A percentile compares a stretch with the other conserved stretches of the same genome.
Evolutionary conservation across 2,888 invertebrate species (phyloP).

Genomic region (Nomada lathburiana): DNA sequence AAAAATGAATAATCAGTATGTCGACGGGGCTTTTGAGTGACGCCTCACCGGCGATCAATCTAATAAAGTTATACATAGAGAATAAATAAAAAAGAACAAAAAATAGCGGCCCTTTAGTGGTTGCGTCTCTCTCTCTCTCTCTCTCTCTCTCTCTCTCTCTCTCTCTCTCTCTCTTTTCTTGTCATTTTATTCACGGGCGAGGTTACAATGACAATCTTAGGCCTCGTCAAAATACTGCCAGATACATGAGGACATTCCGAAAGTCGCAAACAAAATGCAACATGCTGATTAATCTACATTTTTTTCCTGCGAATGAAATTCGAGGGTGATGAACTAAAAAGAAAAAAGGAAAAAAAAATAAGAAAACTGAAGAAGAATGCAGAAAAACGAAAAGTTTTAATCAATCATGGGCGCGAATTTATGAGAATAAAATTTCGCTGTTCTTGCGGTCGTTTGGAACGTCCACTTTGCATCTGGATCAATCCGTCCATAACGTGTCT

Average conservation of each 20-base stretch:
- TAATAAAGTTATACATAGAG: conserved; percentile 3
- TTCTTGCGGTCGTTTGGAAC: conserved; percentile 75
- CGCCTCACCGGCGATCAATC: conserved; percentile 69
- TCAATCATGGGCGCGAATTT: conserved; percentile 9
- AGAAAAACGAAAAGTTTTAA: neutral
- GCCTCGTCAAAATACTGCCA: conserved; percentile 83
- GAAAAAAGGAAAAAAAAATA: neutral
- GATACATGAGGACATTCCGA: conserved; percentile 79
- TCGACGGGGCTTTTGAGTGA: conserved; percentile 79
- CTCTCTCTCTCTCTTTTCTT: conserved; percentile 29
- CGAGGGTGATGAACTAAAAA: conserved; percentile 14
- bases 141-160: conserved; percentile 22
- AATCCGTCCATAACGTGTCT: conserved; percentile 80
- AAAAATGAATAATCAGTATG: conserved; percentile 68
- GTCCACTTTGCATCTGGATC: conserved; percentile 79
- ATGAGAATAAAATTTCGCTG: conserved; percentile 19
- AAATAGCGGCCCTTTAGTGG: conserved; percentile 22
- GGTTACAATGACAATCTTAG: conserved; percentile 83
- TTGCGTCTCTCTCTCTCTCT: conserved; percentile 39
- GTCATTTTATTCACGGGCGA: conserved; percentile 61
- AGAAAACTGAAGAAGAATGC: no score
- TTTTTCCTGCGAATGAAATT: neutral
- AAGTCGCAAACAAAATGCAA: conserved; percentile 61
- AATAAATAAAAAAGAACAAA: conserved; percentile 4
- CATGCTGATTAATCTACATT: neutral